Evolutionary conservation across 2,797 vertebrate species (phyloP), one percentile per base, ranked within the genome.

Genomic region (Sciurus vulgaris): DNA sequence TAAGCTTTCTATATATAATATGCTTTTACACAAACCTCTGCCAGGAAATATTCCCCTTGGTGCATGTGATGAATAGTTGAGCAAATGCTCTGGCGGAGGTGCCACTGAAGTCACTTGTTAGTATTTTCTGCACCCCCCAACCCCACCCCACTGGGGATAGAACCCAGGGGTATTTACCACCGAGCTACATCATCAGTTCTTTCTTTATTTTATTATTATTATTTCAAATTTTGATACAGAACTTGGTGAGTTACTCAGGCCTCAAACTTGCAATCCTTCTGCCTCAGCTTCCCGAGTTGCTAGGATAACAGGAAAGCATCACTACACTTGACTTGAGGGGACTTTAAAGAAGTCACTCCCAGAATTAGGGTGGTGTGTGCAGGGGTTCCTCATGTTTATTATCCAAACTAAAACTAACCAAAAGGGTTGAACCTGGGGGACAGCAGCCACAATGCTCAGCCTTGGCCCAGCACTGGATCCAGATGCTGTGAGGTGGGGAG

Each of bases 41-140:
- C 38, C 56, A 33, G 41, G 13, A 51, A 65, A 13, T 20, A 13
- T 4, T 61, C 47, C n/a, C 26, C 30, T 47, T 17, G 5, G 5
- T 3, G 20, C 0, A 1, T 1, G 11, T 77, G 65, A 76, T 74
- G 61, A 61, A 41, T 38, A 17, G 2, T 10, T 1, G 7, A 1
- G 17, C 9, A 38, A 49, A 38, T 1, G 1, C 44, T 38, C 4
- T 3, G 0, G 30, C 13, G 4, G 41, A 38, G 44, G 70, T n/a
- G 51, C 38, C 8, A 28, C 0, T 3, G 63, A 73, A 35, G n/a
- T 51, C 30, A 59, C 76, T 89, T 38, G 4, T 0, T 0, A 7
- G 18, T 56, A 56, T 56, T 12, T 6, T 18, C 5, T 11, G 1
- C 47, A 7, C 47, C 47, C 47, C 47, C 7, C 47, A 6, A 47